A percentile compares a stretch with the other conserved stretches of the same genome.
phyloP scores from a whole-genome alignment of 2,888 invertebrate genomes.

The Serripes groenlandicus region DNA sequence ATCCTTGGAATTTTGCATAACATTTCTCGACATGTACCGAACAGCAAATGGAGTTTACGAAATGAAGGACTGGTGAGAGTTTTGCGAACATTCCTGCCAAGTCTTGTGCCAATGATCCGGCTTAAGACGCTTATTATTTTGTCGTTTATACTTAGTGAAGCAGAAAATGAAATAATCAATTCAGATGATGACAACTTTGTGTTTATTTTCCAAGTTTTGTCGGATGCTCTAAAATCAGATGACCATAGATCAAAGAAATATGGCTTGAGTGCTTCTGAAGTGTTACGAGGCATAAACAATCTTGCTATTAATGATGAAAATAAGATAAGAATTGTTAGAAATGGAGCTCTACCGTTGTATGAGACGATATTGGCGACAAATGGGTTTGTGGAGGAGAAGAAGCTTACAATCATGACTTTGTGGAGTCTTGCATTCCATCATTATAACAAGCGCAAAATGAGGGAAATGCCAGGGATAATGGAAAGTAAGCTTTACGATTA shows the following conservation, averaged over 20 bases:
- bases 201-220: slow-evolving; percentile 81
- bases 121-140: slow-evolving; percentile 82
- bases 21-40: slow-evolving; percentile 77
- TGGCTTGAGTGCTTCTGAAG: slow-evolving; percentile 82
- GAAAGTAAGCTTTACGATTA: slow-evolving; percentile 76
- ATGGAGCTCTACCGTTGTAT: slow-evolving; percentile 75
- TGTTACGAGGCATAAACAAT: slow-evolving; percentile 81
- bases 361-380: slow-evolving; percentile 37
- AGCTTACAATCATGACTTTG: slow-evolving; percentile 77
- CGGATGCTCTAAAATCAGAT: slow-evolving; percentile 77
- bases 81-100: slow-evolving; percentile 63
- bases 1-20: slow-evolving; percentile 83
- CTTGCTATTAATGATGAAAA: slow-evolving; percentile 81
- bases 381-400: slow-evolving; percentile 73
- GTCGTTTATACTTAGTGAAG: slow-evolving; percentile 82
- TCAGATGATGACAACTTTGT: slow-evolving; percentile 78
- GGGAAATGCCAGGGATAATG: slow-evolving; percentile 74
- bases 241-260: slow-evolving; percentile 80
- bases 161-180: slow-evolving; percentile 80
- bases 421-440: slow-evolving; percentile 84
- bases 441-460: slow-evolving; percentile 77
- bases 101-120: slow-evolving; percentile 74
- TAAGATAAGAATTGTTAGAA: slow-evolving; percentile 79
- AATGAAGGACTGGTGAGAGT: slow-evolving; percentile 69
- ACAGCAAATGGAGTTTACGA: slow-evolving; percentile 74